Percentiles rank a stretch among this genome's conserved stretches.
phyloP scores from a whole-genome alignment of 1,140 invertebrate genomes.

The Pollicipes pollicipes region DNA sequence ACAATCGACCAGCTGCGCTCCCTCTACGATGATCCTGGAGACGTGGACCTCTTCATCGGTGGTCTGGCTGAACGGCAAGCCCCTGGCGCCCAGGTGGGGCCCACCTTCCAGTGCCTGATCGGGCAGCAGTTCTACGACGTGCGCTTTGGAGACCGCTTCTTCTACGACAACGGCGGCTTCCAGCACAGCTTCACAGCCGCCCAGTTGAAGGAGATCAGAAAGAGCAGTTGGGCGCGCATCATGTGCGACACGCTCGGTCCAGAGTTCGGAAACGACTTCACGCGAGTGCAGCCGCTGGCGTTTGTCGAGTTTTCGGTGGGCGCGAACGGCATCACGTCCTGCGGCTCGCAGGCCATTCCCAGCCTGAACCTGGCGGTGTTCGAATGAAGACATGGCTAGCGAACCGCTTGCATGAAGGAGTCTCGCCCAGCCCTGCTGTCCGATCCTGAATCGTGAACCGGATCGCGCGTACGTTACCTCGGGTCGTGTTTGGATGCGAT shows the following conservation, averaged over 20 bases:
- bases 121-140: constrained; percentile 25
- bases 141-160: constrained; percentile 22
- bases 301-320: constrained; percentile 24
- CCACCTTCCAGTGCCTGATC: constrained; percentile 4
- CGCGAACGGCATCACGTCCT: neutral
- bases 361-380: neutral
- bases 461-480: too few species aligned
- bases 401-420: too few species aligned
- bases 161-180: neutral
- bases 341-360: neutral
- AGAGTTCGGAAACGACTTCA: constrained; percentile 28
- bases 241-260: constrained; percentile 39
- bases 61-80: constrained; percentile 27
- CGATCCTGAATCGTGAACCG: too few species aligned
- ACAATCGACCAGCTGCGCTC: constrained; percentile 36
- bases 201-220: constrained; percentile 31
- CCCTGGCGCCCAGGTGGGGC: neutral
- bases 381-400: neutral
- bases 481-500: too few species aligned
- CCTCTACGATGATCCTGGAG: constrained; percentile 58
- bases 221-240: constrained; percentile 33
- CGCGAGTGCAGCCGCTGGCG: constrained; percentile 33
- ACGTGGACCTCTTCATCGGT: constrained; percentile 88
- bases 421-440: too few species aligned
- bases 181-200: neutral